Evolutionary conservation across 2,888 invertebrate genomes (phyloP).

Genomic region (Eumerus sabulonum): DNA sequence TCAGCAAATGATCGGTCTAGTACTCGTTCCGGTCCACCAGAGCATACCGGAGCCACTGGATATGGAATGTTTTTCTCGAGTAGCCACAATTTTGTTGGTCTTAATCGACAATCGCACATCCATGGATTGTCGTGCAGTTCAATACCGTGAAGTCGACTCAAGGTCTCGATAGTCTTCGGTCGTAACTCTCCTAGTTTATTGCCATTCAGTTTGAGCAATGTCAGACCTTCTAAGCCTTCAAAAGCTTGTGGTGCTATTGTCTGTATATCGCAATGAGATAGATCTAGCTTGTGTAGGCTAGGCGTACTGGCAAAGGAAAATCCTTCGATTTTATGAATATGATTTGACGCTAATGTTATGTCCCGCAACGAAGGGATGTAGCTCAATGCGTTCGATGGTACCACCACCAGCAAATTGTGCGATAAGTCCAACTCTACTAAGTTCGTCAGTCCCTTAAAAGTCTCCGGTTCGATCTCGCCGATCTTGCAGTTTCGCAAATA

Average conservation of each 20-base stretch:
- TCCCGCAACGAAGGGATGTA: slow-evolving; percentile 91
- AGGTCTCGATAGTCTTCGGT: slow-evolving; percentile 85
- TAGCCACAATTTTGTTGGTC: slow-evolving; percentile 90
- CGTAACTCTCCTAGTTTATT: slow-evolving; percentile 88
- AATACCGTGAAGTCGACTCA: slow-evolving; percentile 87
- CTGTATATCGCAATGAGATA: slow-evolving; percentile 90
- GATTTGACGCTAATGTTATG: slow-evolving; percentile 89
- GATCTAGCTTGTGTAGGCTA: slow-evolving; percentile 89
- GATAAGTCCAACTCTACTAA: slow-evolving; percentile 94
- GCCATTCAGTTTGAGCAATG: slow-evolving; percentile 89
- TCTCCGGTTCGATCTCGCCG: slow-evolving; percentile 90
- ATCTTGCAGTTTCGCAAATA: slow-evolving; percentile 91
- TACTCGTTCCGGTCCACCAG: slow-evolving; percentile 85
- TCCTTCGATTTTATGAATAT: slow-evolving; percentile 88
- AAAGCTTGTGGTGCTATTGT: slow-evolving; percentile 89
- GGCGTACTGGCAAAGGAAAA: slow-evolving; percentile 87
- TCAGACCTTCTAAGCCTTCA: slow-evolving; percentile 86
- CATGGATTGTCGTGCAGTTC: slow-evolving; percentile 93
- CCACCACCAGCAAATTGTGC: slow-evolving; percentile 88
- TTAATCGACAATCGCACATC: slow-evolving; percentile 91
- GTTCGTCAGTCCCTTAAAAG: slow-evolving; percentile 92
- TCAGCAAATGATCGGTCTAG: slow-evolving; percentile 88
- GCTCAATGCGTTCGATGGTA: slow-evolving; percentile 89
- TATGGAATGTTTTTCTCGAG: slow-evolving; percentile 87
- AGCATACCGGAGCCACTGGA: slow-evolving; percentile 88